A percentile compares a stretch with the other conserved stretches of the same genome.
These are phyloP conservation scores for Limenitis camilla DNA, from an alignment of 2,888 invertebrate genomes.

Conservation along the genomic window DNA sequence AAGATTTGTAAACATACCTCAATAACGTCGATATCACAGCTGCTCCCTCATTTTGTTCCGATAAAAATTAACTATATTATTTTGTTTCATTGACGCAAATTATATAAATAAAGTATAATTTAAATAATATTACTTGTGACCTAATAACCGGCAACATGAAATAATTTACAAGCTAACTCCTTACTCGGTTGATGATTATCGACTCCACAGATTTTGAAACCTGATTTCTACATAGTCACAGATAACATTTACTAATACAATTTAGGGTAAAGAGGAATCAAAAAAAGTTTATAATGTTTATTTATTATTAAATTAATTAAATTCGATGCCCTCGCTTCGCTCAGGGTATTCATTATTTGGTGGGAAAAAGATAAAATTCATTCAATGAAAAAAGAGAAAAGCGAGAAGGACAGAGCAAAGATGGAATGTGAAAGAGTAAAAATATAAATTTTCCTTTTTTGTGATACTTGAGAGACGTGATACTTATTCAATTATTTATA, in stretches of 20 bases:
- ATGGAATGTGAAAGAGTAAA: too few relatives aligned
- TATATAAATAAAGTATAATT: background rate
- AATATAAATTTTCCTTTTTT: too few relatives aligned
- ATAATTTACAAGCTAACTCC: constrained; percentile 1
- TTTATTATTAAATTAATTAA: too few relatives aligned
- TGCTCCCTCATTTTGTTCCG: background rate
- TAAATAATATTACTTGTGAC: background rate
- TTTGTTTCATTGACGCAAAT: background rate
- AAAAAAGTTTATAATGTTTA: too few relatives aligned
- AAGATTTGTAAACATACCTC: constrained; percentile 18
- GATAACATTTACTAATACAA: background rate
- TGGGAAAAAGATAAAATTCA: too few relatives aligned
- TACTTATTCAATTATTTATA: too few relatives aligned
- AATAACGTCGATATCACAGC: background rate
- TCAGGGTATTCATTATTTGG: too few relatives aligned
- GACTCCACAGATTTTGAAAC: constrained; percentile 8
- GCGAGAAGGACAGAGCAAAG: too few relatives aligned
- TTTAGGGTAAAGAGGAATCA: too few relatives aligned
- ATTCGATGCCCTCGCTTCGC: too few relatives aligned
- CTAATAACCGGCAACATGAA: constrained; percentile 3
- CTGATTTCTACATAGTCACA: background rate
- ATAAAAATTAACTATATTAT: background rate
- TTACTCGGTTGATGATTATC: constrained; percentile 3
- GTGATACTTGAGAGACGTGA: too few relatives aligned
- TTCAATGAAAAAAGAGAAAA: too few relatives aligned